A percentile compares a stretch with the other conserved stretches of the same genome.
These are phyloP conservation scores for Ascaphus truei DNA, from an alignment of 2,113 vertebrate genomes.

Conservation along the genomic window DNA sequence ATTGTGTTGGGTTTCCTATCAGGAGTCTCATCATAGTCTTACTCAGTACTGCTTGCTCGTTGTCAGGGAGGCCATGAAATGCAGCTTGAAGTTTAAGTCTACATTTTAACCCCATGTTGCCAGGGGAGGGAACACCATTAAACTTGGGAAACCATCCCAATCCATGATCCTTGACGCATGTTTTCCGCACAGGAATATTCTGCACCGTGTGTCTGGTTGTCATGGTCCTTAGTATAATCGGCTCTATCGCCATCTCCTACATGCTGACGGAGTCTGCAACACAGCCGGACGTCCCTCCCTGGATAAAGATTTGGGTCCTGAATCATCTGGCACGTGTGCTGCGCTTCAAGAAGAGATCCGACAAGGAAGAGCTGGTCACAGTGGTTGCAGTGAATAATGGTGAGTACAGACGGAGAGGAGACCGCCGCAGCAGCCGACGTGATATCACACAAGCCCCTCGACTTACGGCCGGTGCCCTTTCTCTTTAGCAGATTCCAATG, in stretches of 20 bases:
- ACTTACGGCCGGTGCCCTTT: not conserved
- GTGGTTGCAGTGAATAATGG: not conserved
- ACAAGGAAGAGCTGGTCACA: not conserved
- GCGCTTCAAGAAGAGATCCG: not conserved
- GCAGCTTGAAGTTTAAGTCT: too few species aligned
- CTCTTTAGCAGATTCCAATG: not conserved
- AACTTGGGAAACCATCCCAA: too few species aligned
- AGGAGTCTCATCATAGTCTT: too few species aligned
- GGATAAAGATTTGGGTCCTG: constrained; percentile 9
- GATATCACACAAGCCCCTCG: too few species aligned
- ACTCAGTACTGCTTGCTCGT: too few species aligned
- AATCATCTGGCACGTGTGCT: not conserved
- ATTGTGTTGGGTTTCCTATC: too few species aligned
- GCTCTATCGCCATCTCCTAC: constrained; percentile 69
- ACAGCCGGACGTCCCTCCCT: not conserved
- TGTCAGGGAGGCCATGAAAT: too few species aligned
- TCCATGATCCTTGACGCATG: too few species aligned
- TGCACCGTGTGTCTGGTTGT: constrained; percentile 73
- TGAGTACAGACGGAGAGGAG: not conserved
- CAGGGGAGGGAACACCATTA: too few species aligned
- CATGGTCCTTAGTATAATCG: constrained; percentile 71
- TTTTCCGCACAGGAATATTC: constrained; percentile 57
- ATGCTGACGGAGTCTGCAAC: constrained; percentile 59
- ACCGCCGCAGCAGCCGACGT: constrained; percentile 25
- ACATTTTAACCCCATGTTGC: too few species aligned